Base-by-base conservation (phyloP, 30 jellyfish, hydroid and myxozoan species). In the Cassiopea xamachana region DNA sequence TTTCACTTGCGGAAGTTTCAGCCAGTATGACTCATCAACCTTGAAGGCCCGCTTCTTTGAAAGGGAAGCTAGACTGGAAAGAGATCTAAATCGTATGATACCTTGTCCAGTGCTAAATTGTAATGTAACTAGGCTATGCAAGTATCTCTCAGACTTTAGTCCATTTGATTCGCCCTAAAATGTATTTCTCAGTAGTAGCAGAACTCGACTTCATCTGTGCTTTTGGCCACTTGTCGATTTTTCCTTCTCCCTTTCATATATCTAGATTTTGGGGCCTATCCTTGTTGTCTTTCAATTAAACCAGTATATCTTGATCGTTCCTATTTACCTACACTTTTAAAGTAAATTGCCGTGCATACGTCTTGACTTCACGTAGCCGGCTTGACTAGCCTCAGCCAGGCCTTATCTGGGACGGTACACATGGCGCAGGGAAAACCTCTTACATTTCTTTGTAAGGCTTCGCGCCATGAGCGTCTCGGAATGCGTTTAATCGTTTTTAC, bases 351-450 rank as follows among this genome's bases (percentile, higher is more conserved):
- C 39, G 7, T 10, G 64, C 64, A 6, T 10, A 55, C 7, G 64
- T 55, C 12, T 55, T 3, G 64, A 55, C 64, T 3, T 55, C 7
- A 6, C 64, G 7, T 55, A 3, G 64, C 64, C 64, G 12, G 64
- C 12, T 55, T 55, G 64, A 55, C 12, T 55, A 10, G 39, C 43
- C 27, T 2, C 27, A 4, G 43, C 27, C 19, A 5, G 74, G 74
- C 74, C 74, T 64, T 5, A 64, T 27, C 15, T 5, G 74, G 6
- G 15, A 17, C 74, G 81, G 81, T 17, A 81, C 62, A 18, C 85
- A 70, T 51, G 72, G 73, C 48, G 86, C 86, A 77, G 86, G 86
- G 86, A 74, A 77, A 77, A 48, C 73, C 86, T 77, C 86, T 5
- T 17, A 73, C 86, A 8, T 73, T 67, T 3, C 10, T 55, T 6